These are phyloP conservation scores for Lochmaea capreae DNA, from an alignment of 2,888 invertebrate species.

Conservation along the genomic window DNA sequence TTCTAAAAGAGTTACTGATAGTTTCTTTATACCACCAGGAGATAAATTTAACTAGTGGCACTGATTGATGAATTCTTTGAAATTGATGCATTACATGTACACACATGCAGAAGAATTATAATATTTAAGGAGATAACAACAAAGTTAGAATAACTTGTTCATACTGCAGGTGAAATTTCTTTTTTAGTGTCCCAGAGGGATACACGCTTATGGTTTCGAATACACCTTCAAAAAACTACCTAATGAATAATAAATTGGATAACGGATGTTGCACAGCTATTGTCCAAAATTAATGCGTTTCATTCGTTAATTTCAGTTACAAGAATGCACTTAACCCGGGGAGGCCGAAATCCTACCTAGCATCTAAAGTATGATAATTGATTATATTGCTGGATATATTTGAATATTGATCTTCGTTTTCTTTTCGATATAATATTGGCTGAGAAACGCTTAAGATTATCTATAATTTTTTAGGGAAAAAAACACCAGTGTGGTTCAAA, in stretches of 20 bases:
- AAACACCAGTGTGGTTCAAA: no score
- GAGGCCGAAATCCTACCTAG: conserved; percentile 4
- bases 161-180: background rate
- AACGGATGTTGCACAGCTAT: conserved; percentile 41
- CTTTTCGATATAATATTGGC: no score
- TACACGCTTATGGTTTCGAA: conserved; percentile 11
- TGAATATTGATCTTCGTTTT: no score
- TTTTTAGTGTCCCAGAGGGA: background rate
- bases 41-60: no score
- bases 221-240: conserved; percentile 22
- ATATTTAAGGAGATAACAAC: background rate
- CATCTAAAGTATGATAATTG: background rate
- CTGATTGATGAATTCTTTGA: no score
- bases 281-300: conserved; percentile 40
- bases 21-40: no score
- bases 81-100: no score
- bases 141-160: background rate
- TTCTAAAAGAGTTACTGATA: no score
- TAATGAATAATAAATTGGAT: conserved; percentile 44
- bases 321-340: conserved; percentile 2
- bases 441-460: no score
- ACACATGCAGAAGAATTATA: no score
- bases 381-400: background rate
- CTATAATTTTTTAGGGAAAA: no score
- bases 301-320: conserved; percentile 32